These are phyloP conservation scores for Chauna torquata DNA, from an alignment of 2,113 vertebrate species.

Conservation along the genomic window DNA sequence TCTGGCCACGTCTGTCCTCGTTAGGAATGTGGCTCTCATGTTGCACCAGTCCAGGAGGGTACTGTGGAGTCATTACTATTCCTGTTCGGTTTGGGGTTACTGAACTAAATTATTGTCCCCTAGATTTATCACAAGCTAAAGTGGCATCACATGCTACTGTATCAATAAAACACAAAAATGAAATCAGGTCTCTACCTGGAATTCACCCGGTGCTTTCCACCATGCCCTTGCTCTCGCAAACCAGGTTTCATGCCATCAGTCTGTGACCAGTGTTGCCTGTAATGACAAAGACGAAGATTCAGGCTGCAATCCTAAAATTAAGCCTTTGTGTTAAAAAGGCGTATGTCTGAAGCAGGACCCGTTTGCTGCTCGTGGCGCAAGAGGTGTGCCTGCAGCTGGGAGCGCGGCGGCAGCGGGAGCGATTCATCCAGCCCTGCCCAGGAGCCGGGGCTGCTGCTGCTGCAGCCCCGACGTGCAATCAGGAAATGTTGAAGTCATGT, in stretches of 20 bases:
- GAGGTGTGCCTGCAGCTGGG: no score
- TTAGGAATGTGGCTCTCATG: neutral
- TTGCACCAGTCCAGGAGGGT: neutral
- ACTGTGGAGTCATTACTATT: neutral
- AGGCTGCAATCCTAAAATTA: fast-evolving
- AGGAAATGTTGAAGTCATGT: fast-evolving
- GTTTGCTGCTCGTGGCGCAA: no score
- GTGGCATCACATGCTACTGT: neutral
- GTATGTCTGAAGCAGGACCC: fast-evolving
- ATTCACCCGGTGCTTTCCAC: neutral
- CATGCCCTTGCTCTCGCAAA: neutral
- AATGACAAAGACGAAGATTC: fast-evolving
- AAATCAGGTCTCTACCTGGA: neutral
- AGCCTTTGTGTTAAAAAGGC: fast-evolving
- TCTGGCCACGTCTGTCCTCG: fast-evolving
- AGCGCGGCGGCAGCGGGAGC: no score
- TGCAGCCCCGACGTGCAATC: neutral
- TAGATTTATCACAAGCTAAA: neutral
- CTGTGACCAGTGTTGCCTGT: neutral
- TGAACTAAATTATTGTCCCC: neutral
- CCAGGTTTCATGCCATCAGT: neutral
- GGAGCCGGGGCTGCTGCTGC: neutral
- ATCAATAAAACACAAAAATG: neutral
- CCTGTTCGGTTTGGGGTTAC: neutral
- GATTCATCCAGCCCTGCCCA: fast-evolving